Base-by-base conservation (phyloP, 2,797 vertebrate genomes). In the Hypotaenidia okinawae region DNA sequence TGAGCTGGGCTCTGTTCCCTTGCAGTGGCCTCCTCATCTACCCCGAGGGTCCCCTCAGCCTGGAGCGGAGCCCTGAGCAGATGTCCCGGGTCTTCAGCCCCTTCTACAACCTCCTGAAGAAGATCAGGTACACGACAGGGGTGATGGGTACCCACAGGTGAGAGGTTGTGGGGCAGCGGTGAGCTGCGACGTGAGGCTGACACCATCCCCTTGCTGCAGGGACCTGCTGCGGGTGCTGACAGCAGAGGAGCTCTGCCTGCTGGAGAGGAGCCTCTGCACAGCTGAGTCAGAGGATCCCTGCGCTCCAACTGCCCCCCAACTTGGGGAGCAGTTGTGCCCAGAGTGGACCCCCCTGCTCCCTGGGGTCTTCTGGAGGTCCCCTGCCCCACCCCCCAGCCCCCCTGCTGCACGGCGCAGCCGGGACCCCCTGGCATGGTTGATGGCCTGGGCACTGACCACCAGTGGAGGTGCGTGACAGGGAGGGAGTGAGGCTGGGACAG, bases 51-150 rank as follows among this genome's bases (percentile, higher is more conserved):
- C 98, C 98, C 5, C 96, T 98, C 93, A 97, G 94, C 90, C 84
- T 98, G 81, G 96, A 98, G 41, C 95, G 19, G 49, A 95, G 84
- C 37, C 97, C 98, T 28, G 97, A 97, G 68, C 96, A 97, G 59
- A 97, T 98, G 97, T 97, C 97, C 24, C 90, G 57, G 25, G 95
- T 98, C 33, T 98, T 98, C 95, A 98, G 97, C 57, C 98, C 98
- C 22, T 98, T 98, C 92, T 96, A 97, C 73, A 93, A 95, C 49
- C 91, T 98, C n/a, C 88, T 98, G 70, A 97, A 89, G 57, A 98
- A 98, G 96, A 98, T 98, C 89, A 97, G 97, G 98, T 98, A 16
- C 4, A 37, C 10, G 4, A 9, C 4, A 19, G 6, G n/a, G 11
- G 13, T 0, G 0, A 18, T 25, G 39, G 12, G 33, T 0, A 1